Base-by-base conservation (phyloP, 2,888 invertebrate genomes). In the Limnephilus marmoratus region DNA sequence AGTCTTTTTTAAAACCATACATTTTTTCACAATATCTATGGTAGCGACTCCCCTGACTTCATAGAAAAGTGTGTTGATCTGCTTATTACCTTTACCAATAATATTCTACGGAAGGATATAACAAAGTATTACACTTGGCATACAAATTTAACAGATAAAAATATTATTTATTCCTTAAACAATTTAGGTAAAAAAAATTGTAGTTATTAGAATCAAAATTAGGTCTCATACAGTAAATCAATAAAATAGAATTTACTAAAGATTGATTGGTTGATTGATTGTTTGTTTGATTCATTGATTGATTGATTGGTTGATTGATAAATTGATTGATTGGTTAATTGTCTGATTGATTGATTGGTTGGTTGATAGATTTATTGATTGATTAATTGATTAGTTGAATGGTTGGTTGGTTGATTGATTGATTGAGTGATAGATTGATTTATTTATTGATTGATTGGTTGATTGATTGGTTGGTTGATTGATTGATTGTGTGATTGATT, bases 371-470 rank as follows among this genome's bases (percentile, higher is more conserved):
- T 68, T 68, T 0, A 68, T 68, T 18, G 53, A 24, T n/a, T 29
- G 24, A 49, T 86, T 49, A 24, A 86, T n/a, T 41, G 37, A 91
- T 49, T 49, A 9, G 29, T n/a, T 41, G 37, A 91, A 13, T 53
- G 53, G 2, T 68, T 68, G 18, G 24, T 24, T 5, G 18, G 1
- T 68, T 68, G 53, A 68, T 68, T 5, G 18, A 68, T 68, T 68
- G 18, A 68, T 53, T 15, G 53, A 18, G 15, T 53, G 53, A 18
- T 68, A 3, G 53, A 5, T 68, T 24, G 18, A 18, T 68, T 24
- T 18, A 24, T 68, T 18, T 3, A 18, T 53, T 53, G 53, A 5
- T 53, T 18, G 18, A 5, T 3, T 53, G 53, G 4, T 53, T 18
- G 53, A 5, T 68, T 68, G 18, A 18, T 68, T 4, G 53, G 5